Conservation (phyloP, 1,140 invertebrate genomes). For the Medauroidea extradentata region DNA sequence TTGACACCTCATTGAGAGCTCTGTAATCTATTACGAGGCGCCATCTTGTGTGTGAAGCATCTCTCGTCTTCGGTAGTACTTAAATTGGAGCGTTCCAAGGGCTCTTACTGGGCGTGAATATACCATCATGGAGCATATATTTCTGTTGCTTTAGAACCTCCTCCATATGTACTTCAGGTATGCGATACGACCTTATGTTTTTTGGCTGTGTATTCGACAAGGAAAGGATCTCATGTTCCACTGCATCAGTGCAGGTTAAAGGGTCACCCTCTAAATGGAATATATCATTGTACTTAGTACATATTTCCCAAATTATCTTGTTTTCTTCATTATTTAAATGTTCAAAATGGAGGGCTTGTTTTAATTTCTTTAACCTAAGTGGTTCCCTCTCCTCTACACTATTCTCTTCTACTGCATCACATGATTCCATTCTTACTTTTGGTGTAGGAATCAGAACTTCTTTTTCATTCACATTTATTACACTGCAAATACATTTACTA, state of each 20-base stretch:
- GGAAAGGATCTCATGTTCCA: conserved; percentile 31
- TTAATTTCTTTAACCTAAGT: too few species aligned
- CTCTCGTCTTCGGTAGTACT: conserved; percentile 5
- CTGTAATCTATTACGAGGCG: neutral
- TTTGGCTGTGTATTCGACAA: neutral
- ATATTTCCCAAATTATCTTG: too few species aligned
- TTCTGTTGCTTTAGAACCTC: neutral
- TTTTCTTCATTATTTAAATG: too few species aligned
- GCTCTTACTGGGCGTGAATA: neutral
- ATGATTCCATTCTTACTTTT: too few species aligned
- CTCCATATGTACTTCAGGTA: neutral
- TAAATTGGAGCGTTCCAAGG: conserved; percentile 10
- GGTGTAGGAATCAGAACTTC: too few species aligned
- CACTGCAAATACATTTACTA: too few species aligned
- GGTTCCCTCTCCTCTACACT: too few species aligned
- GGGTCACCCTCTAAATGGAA: conserved; percentile 24
- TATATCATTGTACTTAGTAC: conserved; percentile 7
- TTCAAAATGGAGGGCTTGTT: too few species aligned
- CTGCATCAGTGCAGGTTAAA: conserved; percentile 20
- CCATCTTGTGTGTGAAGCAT: neutral
- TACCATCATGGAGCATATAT: neutral
- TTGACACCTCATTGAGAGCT: neutral
- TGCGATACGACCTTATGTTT: neutral
- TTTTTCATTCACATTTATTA: too few species aligned
- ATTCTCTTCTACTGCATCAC: too few species aligned